Conservation (phyloP, 2,888 invertebrate genomes). For the Clanis bilineata region DNA sequence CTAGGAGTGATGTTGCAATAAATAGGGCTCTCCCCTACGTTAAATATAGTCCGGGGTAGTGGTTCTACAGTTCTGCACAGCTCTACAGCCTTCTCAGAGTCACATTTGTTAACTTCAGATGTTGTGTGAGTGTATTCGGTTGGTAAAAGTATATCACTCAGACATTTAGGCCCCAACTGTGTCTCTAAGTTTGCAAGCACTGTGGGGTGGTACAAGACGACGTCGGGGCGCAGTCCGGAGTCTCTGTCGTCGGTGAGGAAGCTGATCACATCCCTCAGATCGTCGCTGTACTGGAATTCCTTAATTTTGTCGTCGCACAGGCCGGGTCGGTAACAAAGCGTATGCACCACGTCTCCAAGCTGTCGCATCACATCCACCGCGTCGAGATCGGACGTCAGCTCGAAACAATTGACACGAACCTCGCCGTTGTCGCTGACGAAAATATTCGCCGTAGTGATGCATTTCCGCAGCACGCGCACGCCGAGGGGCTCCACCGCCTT, state of each 20-base stretch:
- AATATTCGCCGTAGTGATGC: slow-evolving; percentile 53
- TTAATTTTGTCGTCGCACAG: slow-evolving; percentile 40
- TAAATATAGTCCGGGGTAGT: slow-evolving; percentile 53
- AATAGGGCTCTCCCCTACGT: slow-evolving; percentile 56
- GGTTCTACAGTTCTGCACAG: slow-evolving; percentile 55
- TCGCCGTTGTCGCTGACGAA: slow-evolving; percentile 62
- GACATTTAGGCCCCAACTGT: slow-evolving; percentile 39
- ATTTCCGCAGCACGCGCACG: slow-evolving; percentile 55
- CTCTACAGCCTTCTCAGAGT: slow-evolving; percentile 70
- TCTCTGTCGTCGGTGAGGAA: slow-evolving; percentile 63
- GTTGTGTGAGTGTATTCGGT: slow-evolving; percentile 34
- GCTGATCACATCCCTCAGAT: slow-evolving; percentile 59
- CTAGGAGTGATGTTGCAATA: slow-evolving; percentile 64
- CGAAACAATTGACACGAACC: slow-evolving; percentile 68
- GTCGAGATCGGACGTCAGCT: slow-evolving; percentile 36
- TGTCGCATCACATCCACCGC: slow-evolving; percentile 50
- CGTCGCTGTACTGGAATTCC: slow-evolving; percentile 63
- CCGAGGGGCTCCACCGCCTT: slow-evolving; percentile 52
- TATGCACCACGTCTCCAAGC: slow-evolving; percentile 55
- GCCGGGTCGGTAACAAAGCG: slow-evolving; percentile 45
- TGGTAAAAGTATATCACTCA: slow-evolving; percentile 55
- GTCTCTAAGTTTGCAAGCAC: slow-evolving; percentile 68
- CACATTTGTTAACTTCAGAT: slow-evolving; percentile 67
- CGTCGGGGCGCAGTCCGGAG: slow-evolving; percentile 57
- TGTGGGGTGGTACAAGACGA: slow-evolving; percentile 73